phyloP scores from a whole-genome alignment of 1,140 invertebrate genomes.

The Andricus grossulariae region DNA sequence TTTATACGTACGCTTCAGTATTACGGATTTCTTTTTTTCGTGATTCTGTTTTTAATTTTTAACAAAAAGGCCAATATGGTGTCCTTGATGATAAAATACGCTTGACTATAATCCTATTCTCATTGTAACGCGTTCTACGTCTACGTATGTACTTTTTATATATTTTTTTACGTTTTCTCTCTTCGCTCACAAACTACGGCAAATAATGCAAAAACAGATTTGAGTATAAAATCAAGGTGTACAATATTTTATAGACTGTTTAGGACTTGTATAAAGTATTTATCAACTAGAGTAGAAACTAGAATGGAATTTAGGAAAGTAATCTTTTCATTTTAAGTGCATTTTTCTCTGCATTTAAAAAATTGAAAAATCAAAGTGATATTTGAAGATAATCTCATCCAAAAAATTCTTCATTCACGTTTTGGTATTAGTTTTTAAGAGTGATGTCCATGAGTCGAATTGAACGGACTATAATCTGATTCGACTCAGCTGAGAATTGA shows the following conservation, averaged over 20 bases:
- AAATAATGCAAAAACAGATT: conserved; percentile 31
- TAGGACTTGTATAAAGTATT: conserved; percentile 24
- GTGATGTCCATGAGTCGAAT: no score
- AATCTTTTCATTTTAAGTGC: neutral
- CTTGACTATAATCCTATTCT: neutral
- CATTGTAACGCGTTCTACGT: conserved; percentile 11
- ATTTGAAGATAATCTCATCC: no score
- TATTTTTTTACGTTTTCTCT: conserved; percentile 46
- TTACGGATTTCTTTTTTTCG: neutral
- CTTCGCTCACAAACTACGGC: conserved; percentile 35
- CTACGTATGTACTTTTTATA: conserved; percentile 38
- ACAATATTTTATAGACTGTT: conserved; percentile 29
- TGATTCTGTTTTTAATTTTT: neutral
- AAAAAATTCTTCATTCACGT: no score
- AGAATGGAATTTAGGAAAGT: neutral
- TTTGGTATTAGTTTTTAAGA: no score
- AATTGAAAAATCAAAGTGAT: neutral
- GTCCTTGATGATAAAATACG: neutral
- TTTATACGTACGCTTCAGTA: conserved; percentile 3
- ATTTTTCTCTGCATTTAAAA: conserved; percentile 14
- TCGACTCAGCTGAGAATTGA: no score
- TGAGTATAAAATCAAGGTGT: neutral
- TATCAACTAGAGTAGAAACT: neutral
- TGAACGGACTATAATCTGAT: no score
- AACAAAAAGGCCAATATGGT: neutral